Base-by-base conservation (phyloP, 2,888 invertebrate species). In the Antheraea yamamai region DNA sequence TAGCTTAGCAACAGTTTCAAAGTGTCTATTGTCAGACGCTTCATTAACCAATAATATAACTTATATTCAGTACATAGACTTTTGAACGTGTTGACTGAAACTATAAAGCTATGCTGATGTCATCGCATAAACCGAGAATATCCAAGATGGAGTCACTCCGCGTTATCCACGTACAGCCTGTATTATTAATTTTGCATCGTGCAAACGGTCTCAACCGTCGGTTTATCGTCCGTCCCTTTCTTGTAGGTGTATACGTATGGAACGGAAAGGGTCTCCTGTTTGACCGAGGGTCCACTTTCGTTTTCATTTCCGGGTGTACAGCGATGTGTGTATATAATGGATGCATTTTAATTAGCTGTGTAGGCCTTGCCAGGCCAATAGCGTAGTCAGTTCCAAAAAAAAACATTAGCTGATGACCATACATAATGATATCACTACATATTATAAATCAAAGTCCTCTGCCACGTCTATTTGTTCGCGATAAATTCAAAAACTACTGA, bases 51-150 rank as follows among this genome's bases (percentile, higher is more conserved):
- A 86, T 87, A 86, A 88, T 81, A 85, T 85, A 83, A 87, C 82
- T 82, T 78, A 61, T 77, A 70, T 70, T 70, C 35, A 81, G 79
- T 79, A 82, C 70, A 86, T 82, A 84, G 81, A 82, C 85, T 87
- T 85, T 79, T 81, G 81, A 79, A 78, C 78, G 82, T 92, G 87
- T 93, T 92, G 88, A 90, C 90, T 90, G 88, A 89, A 92, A 90
- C 91, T 91, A 92, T 92, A 93, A 76, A 93, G 89, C 88, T 85
- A 87, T 86, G 91, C 85, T 94, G 94, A 94, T 93, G 93, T 94
- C 94, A 94, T 92, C 90, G 83, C 80, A 77, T 79, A 85, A 89
- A 86, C 85, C 86, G 83, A 81, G 84, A 85, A 84, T 82, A 85
- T 84, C 83, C 90, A 88, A 90, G 88, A 89, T 88, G 89, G 90